These are phyloP conservation scores for Vulpes lagopus DNA, from an alignment of 2,113 vertebrate genomes.

Conservation along the genomic window DNA sequence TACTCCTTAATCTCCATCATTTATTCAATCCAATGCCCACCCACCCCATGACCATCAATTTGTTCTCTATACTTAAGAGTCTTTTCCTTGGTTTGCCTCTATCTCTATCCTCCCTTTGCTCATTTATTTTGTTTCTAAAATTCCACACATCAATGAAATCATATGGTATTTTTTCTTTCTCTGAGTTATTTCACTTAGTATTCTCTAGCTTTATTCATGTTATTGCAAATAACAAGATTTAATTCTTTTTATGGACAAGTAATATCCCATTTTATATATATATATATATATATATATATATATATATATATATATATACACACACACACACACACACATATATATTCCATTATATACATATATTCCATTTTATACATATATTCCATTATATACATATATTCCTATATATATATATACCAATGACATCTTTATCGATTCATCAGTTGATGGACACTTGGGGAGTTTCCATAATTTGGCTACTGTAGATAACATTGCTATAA, in stretches of 20 bases:
- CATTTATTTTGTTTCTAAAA: neutral
- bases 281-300: neutral
- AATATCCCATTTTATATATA: neutral
- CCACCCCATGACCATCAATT: neutral
- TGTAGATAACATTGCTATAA: neutral
- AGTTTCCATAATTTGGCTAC: neutral
- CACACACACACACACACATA: neutral
- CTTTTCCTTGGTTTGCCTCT: neutral
- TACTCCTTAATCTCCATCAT: neutral
- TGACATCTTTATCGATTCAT: neutral
- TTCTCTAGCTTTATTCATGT: neutral
- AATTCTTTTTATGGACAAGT: neutral
- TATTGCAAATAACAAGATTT: neutral
- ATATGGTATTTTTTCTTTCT: neutral
- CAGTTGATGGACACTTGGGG: neutral
- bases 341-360: too few species aligned
- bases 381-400: too few species aligned
- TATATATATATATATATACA: neutral
- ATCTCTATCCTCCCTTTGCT: neutral
- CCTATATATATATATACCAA: neutral
- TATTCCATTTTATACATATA: too few species aligned
- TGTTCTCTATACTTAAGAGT: neutral
- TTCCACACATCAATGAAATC: neutral
- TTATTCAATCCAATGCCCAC: neutral
- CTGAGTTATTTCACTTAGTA: neutral